Base-by-base conservation (phyloP, 2,113 vertebrate genomes). In the Leucopternis melanops region DNA sequence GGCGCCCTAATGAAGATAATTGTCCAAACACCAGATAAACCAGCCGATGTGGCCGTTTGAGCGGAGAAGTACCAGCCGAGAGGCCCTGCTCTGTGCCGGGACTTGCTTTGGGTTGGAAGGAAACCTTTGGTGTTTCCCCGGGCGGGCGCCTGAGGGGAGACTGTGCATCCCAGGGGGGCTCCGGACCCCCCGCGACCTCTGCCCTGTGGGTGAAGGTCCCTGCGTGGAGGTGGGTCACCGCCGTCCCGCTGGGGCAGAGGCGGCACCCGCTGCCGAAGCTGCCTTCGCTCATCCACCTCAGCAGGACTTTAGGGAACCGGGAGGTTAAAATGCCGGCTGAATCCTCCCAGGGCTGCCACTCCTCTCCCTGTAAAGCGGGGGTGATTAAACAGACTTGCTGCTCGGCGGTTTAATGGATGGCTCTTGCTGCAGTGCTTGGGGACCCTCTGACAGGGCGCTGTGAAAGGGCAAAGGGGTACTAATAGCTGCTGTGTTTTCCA, bases 401-500 rank as follows among this genome's bases (percentile, higher is more conserved):
- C 70, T 59, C 32, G 22, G 29, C 19, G 6, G 20, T 84, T 82
- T 89, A 94, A 92, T 66, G 67, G 86, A 73, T 84, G 75, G 38
- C 63, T 88, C 62, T 58, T 16, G 78, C 77, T 78, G 67, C 52
- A 42, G 79, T 8, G 85, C 88, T 34, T 42, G 84, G 94, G 91
- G 94, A 96, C 80, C 62, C 55, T 88, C 90, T 77, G 92, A 87
- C 91, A 92, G 92, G 90, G 94, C 2, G 2, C 88, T 94, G 96
- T 34, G 81, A 95, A 94, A 94, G 95, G 95, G 86, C 89, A 95
- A 29, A 80, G 91, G 75, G 81, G 86, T 62, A 80, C 91, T 90
- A 90, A 95, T 87, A 94, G 94, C 94, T 84, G 84, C 93, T 78
- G 88, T 87, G 86, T 81, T 90, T 92, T 94, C 94, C 92, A 95